phyloP scores from a whole-genome alignment of 2,113 vertebrate genomes.

The Gnathonemus longibarbis region DNA sequence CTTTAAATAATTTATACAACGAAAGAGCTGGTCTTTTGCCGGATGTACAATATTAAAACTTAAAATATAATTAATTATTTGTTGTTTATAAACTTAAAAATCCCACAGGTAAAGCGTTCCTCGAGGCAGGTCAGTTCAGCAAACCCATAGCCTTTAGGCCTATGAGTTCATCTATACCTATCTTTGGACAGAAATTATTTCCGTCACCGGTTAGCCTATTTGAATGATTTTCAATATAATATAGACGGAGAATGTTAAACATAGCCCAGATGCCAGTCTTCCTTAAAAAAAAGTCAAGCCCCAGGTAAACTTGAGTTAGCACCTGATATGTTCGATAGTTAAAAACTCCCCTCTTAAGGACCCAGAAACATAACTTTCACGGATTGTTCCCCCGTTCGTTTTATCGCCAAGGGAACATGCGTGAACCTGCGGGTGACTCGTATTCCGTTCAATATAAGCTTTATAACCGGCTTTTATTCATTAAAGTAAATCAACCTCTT shows the following conservation, averaged over 20 bases:
- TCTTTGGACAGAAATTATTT: background rate
- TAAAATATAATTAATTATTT: background rate
- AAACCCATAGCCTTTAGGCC: background rate
- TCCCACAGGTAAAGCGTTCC: background rate
- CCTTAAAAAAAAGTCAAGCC: too few relatives aligned
- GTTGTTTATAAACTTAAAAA: background rate
- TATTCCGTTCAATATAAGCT: background rate
- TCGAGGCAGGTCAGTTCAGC: background rate
- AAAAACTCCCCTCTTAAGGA: background rate
- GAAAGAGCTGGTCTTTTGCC: background rate
- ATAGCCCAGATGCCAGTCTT: too few relatives aligned
- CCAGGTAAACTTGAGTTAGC: too few relatives aligned
- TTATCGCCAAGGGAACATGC: background rate
- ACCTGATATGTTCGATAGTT: too few relatives aligned
- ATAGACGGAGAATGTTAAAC: too few relatives aligned
- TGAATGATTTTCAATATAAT: background rate
- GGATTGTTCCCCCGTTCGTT: background rate
- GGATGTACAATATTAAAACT: background rate
- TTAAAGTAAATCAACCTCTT: background rate
- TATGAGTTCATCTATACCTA: background rate
- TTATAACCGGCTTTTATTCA: background rate
- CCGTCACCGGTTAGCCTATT: background rate
- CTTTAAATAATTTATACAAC: background rate
- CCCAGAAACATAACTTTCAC: background rate
- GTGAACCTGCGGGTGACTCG: background rate